Evolutionary conservation across 2,113 vertebrate species (phyloP).

Genomic region (Nothoprocta perdicaria): DNA sequence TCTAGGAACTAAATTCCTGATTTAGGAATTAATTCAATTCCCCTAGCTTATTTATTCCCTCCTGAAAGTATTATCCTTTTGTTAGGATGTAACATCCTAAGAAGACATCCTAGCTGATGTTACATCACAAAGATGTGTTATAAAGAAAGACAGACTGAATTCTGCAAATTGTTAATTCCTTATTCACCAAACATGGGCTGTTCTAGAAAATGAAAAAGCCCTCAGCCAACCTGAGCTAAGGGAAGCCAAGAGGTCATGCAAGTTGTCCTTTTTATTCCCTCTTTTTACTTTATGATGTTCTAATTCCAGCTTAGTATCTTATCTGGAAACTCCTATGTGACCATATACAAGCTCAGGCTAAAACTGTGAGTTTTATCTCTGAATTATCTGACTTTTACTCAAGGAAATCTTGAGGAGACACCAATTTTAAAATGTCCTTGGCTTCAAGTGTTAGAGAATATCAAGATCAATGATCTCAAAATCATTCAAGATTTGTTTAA

Average conservation of each 20-base stretch:
- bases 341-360: not conserved
- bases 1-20: not conserved
- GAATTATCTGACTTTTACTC: not conserved
- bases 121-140: not conserved
- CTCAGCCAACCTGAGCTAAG: not conserved
- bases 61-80: not conserved
- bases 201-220: not conserved
- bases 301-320: not conserved
- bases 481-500: not conserved
- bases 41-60: not conserved
- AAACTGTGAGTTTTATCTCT: not conserved
- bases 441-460: not conserved
- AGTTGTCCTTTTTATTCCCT: not conserved
- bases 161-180: not conserved
- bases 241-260: not conserved
- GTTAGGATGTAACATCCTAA: not conserved
- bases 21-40: not conserved
- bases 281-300: not conserved
- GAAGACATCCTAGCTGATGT: not conserved
- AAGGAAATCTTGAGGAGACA: not conserved
- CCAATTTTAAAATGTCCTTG: not conserved
- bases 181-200: not conserved
- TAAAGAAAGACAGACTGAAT: not conserved
- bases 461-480: not conserved
- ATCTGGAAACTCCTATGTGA: not conserved